Evolutionary conservation across 2,113 vertebrate species (phyloP), one percentile per base, ranked within the genome.

Genomic region (Aegotheles bennettii): DNA sequence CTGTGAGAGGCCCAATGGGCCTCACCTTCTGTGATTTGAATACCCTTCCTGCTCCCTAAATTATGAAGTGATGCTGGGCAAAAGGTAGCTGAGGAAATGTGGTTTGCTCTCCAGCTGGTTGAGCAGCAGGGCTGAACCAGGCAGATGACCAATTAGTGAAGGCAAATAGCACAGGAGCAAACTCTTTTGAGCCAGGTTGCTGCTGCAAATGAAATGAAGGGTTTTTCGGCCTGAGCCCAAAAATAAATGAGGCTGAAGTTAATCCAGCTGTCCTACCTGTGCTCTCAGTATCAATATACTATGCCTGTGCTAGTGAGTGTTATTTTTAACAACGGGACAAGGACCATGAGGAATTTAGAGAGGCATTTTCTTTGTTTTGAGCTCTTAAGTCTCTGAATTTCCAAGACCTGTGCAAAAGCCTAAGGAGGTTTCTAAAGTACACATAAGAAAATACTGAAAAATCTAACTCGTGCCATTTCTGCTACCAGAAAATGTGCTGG

Each of bases 171-270:
- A 61, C 42, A 76, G 70, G 21, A 84, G 64, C 17, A 79, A 94
- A 87, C 43, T 48, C 56, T 68, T 74, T 4, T 24, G 43, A 87
- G 77, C 74, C 77, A 89, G 65, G 8, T 17, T 79, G 73, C 40
- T 73, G 42, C 19, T 83, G 67, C 50, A 94, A 86, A 59, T 23
- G 12, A 81, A 69, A n/a, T 24, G 17, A 82, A 89, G 50, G 20
- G 7, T 3, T 35, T 69, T 77, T 77, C 5, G 0, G 59, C 75
- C 42, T 53, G 24, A 54, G 43, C 47, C 68, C 82, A 76, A 81
- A 84, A 86, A 65, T 75, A 86, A 94, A 90, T 70, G 64, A 96
- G 67, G 54, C 85, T 80, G 84, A 90, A 83, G 45, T 86, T 78
- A 84, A 92, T 84, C 74, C 65, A 87, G 57, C 68, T 91, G 73